Evolutionary conservation across 2,797 vertebrate species (phyloP).

Genomic region (Todus mexicanus): DNA sequence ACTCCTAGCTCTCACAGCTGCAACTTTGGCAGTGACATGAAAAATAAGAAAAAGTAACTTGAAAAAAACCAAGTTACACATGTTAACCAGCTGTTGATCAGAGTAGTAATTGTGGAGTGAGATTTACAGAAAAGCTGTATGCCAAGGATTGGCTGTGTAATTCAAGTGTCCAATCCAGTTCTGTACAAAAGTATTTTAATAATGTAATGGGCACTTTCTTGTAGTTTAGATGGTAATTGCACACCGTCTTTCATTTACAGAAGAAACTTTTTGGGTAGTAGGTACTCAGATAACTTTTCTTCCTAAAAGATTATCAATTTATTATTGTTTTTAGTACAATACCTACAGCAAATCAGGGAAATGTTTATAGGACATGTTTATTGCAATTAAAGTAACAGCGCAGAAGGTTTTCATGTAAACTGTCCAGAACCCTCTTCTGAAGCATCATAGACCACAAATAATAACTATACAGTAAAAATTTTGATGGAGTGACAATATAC

Average conservation of each 20-base stretch:
- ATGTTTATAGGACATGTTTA: not conserved
- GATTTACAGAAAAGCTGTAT: not conserved
- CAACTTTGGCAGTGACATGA: not conserved
- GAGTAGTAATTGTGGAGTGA: not conserved
- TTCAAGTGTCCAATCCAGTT: not conserved
- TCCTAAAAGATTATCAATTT: not conserved
- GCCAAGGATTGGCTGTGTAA: not conserved
- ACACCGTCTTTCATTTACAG: not conserved
- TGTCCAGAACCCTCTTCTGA: not conserved
- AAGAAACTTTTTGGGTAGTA: not conserved
- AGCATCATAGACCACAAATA: not conserved
- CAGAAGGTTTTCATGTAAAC: not conserved
- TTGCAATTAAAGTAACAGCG: not conserved
- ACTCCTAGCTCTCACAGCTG: not conserved
- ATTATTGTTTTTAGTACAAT: not conserved
- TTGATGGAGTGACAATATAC: not conserved
- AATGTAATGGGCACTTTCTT: not conserved
- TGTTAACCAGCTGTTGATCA: slow-evolving; percentile 28
- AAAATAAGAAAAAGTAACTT: slow-evolving; percentile 24
- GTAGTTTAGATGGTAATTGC: not conserved
- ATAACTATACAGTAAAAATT: not conserved
- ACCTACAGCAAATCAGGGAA: not conserved
- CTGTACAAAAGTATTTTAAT: not conserved
- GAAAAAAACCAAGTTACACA: not conserved
- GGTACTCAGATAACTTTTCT: not conserved